phyloP scores from a whole-genome alignment of 2,113 vertebrate species.

The Zootoca vivipara region DNA sequence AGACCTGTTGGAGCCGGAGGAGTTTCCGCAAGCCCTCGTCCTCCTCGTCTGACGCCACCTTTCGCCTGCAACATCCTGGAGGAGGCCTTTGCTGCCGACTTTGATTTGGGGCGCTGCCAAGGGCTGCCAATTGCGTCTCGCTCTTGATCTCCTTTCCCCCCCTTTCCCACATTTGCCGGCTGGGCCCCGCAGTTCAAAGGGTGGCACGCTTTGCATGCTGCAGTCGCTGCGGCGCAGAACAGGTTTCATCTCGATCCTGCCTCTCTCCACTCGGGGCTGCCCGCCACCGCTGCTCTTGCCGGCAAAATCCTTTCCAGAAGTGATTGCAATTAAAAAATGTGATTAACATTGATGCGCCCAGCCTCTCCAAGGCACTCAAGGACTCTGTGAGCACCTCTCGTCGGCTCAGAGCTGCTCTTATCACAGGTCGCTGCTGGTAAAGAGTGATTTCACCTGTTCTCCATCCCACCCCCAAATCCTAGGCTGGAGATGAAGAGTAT shows the following conservation, averaged over 20 bases:
- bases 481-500: background rate
- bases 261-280: background rate
- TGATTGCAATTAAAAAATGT: slow-evolving; percentile 34
- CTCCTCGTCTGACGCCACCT: background rate
- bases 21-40: background rate
- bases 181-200: background rate
- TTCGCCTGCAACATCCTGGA: background rate
- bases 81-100: too few relatives aligned
- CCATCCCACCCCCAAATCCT: background rate
- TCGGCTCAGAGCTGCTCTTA: background rate
- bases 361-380: background rate
- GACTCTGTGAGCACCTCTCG: slow-evolving; percentile 3
- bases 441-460: background rate
- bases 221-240: background rate
- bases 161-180: accelerated
- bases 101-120: too few relatives aligned
- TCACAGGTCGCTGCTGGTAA: background rate
- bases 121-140: accelerated
- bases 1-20: background rate
- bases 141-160: background rate
- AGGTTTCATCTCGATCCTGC: background rate
- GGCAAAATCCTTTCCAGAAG: slow-evolving; percentile 12
- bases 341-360: background rate
- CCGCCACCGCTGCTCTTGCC: background rate
- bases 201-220: background rate